Conservation (phyloP, 2,797 vertebrate genomes). For the Adelosebastes latens region DNA sequence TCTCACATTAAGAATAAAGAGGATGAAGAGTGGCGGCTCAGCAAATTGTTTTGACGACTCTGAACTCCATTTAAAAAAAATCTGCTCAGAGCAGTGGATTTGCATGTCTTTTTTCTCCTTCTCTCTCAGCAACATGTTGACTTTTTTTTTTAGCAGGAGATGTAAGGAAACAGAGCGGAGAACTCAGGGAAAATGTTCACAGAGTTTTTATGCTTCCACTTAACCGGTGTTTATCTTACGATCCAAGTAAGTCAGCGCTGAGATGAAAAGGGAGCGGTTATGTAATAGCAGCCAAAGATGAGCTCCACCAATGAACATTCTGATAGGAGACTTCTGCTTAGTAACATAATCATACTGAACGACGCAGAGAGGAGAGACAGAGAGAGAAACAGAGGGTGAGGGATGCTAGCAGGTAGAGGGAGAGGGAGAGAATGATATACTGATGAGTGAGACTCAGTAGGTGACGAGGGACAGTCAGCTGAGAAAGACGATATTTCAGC, state of each 20-base stretch:
- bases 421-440: neutral
- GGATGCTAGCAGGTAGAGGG: conserved; percentile 26
- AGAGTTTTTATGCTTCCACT: conserved; percentile 42
- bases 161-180: conserved; percentile 17
- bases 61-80: conserved; percentile 22
- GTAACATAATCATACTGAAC: conserved; percentile 71
- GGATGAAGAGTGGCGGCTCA: conserved; percentile 4
- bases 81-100: conserved; percentile 12
- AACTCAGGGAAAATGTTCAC: conserved; percentile 37
- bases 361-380: conserved; percentile 37
- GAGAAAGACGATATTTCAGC: neutral
- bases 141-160: conserved; percentile 24
- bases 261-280: conserved; percentile 63
- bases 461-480: neutral
- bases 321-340: conserved; percentile 76
- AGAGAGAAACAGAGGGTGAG: conserved; percentile 20
- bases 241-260: conserved; percentile 50
- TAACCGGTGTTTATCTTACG: conserved; percentile 53
- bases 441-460: neutral
- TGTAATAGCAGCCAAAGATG: conserved; percentile 68
- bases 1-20: conserved; percentile 5
- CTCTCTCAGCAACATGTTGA: conserved; percentile 29
- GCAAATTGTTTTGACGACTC: conserved; percentile 42
- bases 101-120: conserved; percentile 15
- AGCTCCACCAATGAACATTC: conserved; percentile 77